These are phyloP conservation scores for Sipha flava DNA, from an alignment of 1,140 invertebrate genomes.

Conservation along the genomic window DNA sequence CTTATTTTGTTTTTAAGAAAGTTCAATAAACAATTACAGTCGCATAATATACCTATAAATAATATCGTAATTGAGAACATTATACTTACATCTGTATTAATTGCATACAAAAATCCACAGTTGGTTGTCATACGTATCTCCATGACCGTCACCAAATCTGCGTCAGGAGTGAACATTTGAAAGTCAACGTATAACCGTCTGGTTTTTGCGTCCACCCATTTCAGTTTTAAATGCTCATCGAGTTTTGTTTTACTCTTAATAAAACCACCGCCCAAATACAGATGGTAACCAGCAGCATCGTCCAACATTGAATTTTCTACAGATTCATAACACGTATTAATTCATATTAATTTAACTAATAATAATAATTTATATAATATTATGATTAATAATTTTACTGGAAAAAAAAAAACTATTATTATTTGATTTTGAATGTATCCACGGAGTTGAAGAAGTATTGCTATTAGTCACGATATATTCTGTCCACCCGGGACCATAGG, in stretches of 20 bases:
- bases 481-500: neutral
- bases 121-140: neutral
- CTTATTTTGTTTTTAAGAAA: too few relatives aligned
- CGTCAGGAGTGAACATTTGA: neutral
- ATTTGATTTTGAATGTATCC: neutral
- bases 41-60: too few relatives aligned
- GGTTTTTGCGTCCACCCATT: neutral
- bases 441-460: neutral
- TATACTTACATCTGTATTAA: neutral
- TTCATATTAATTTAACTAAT: too few relatives aligned
- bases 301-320: neutral
- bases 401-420: neutral
- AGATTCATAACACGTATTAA: too few relatives aligned
- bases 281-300: neutral
- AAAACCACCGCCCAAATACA: neutral
- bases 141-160: neutral
- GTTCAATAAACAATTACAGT: too few relatives aligned
- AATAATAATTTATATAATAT: too few relatives aligned
- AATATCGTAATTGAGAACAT: too few relatives aligned
- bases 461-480: neutral
- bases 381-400: too few relatives aligned
- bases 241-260: neutral
- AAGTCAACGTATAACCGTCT: neutral
- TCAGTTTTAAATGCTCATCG: neutral
- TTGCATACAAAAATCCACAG: neutral